These are phyloP conservation scores for Lytechinus variegatus DNA, from an alignment of 35 echinoderm and acorn worm genomes.

Conservation along the genomic window DNA sequence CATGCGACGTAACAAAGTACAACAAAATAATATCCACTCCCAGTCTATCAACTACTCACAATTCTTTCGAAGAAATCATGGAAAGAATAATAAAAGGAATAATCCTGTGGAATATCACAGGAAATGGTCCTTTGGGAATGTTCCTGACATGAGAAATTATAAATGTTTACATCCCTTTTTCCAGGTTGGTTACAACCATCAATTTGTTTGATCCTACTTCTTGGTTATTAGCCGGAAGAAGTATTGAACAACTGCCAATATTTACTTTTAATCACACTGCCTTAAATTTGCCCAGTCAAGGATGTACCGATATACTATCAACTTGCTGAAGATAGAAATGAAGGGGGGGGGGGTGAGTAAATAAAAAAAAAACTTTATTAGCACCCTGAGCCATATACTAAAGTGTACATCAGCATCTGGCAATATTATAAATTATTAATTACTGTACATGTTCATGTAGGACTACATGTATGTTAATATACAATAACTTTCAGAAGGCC, in stretches of 20 bases:
- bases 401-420: too few species aligned
- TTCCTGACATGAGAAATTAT: neutral
- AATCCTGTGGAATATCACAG: neutral
- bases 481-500: too few species aligned
- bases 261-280: constrained; percentile 13
- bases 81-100: too few species aligned
- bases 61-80: neutral
- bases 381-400: too few species aligned
- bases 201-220: neutral
- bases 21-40: neutral
- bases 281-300: neutral
- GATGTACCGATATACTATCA: neutral
- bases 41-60: neutral
- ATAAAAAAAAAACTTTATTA: too few species aligned
- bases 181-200: neutral
- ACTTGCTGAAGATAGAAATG: neutral
- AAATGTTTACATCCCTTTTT: constrained; percentile 4
- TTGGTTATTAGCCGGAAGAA: neutral
- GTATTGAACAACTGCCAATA: neutral
- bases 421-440: too few species aligned
- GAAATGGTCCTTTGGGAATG: neutral
- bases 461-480: too few species aligned
- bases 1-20: too few species aligned
- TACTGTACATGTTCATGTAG: too few species aligned
- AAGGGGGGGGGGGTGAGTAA: too few species aligned